Evolutionary conservation across 53 echinoderm and acorn worm genomes (phyloP).

Genomic region (Holothuria leucospilota): DNA sequence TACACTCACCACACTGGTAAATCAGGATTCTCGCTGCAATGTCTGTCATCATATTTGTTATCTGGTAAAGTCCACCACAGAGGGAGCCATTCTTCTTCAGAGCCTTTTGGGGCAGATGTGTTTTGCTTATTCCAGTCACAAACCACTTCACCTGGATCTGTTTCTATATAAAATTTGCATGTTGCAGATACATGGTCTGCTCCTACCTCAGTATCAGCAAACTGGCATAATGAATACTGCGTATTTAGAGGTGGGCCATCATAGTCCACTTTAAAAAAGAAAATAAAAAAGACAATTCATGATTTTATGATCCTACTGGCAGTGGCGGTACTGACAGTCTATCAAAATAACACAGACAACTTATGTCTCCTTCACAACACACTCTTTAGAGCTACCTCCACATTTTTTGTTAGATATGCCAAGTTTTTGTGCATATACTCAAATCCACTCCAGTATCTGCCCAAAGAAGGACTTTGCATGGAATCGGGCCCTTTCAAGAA

Average conservation of each 20-base stretch:
- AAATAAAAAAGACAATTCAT: not conserved
- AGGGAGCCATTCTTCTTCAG: constrained; percentile 8
- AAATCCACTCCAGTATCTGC: too few relatives aligned
- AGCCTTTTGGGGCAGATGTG: not conserved
- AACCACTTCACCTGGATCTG: not conserved
- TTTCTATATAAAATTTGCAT: constrained; percentile 3
- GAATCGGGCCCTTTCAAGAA: too few relatives aligned
- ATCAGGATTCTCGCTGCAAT: not conserved
- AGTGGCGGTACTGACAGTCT: too few relatives aligned
- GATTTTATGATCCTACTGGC: too few relatives aligned
- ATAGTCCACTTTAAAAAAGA: not conserved
- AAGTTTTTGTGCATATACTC: too few relatives aligned
- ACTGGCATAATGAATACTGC: not conserved
- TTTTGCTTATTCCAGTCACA: constrained; percentile 13
- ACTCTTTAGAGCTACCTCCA: too few relatives aligned
- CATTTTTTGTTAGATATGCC: too few relatives aligned
- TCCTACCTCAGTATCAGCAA: not conserved
- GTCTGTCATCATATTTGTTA: not conserved
- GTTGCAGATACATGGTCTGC: constrained; percentile 16
- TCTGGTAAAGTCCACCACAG: not conserved
- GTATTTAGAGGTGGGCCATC: not conserved
- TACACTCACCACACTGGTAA: constrained; percentile 5
- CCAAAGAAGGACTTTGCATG: too few relatives aligned
- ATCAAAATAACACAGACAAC: too few relatives aligned
- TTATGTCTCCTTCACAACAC: too few relatives aligned